phyloP scores from a whole-genome alignment of 2,797 vertebrate species.

The Protonibea diacanthus region DNA sequence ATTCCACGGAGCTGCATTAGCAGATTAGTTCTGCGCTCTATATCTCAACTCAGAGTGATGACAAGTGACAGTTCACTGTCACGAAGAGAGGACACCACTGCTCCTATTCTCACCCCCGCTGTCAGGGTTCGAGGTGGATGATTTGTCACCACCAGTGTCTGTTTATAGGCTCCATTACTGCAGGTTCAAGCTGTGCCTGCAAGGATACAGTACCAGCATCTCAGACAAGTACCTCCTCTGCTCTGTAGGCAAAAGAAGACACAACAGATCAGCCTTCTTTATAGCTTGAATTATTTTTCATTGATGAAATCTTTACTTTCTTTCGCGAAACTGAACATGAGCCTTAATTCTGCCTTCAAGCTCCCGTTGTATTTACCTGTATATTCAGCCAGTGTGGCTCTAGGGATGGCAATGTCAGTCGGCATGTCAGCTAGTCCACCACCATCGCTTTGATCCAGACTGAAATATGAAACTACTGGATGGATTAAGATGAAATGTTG shows the following conservation, averaged over 20 bases:
- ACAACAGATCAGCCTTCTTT: constrained; percentile 4
- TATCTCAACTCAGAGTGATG: constrained; percentile 53
- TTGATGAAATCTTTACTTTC: not conserved
- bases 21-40: constrained; percentile 67
- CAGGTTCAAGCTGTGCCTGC: constrained; percentile 45
- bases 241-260: not conserved
- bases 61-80: constrained; percentile 66
- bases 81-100: constrained; percentile 52
- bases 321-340: not conserved
- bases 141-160: constrained; percentile 70
- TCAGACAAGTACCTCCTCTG: not conserved
- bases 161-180: constrained; percentile 61
- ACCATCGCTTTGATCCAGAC: not conserved
- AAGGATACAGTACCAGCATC: constrained; percentile 23
- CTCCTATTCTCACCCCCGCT: constrained; percentile 65
- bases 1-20: constrained; percentile 71
- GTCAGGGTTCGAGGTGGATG: constrained; percentile 61
- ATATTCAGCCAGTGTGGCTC: not conserved
- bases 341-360: not conserved
- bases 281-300: not conserved
- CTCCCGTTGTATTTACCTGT: not conserved
- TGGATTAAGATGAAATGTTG: not conserved
- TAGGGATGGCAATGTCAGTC: not conserved
- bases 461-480: not conserved
- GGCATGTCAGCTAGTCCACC: too few species aligned